Percentiles rank a stretch among this genome's conserved stretches.
These are phyloP conservation scores for Plebejus anna DNA, from an alignment of 2,888 invertebrate genomes.

Conservation along the genomic window DNA sequence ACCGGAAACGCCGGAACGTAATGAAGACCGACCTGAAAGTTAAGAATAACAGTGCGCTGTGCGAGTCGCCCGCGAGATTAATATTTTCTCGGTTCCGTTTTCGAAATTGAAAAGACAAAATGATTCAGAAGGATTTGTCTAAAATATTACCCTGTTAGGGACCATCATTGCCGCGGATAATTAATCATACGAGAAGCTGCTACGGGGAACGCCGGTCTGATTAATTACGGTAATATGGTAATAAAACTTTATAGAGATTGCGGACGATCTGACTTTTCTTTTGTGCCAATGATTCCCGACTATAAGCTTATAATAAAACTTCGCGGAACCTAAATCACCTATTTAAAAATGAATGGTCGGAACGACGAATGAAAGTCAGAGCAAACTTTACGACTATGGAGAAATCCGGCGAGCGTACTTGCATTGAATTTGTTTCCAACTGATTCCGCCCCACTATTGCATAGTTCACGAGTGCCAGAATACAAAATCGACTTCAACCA, in stretches of 20 bases:
- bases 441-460: constrained; percentile 55
- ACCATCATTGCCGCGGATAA: not conserved
- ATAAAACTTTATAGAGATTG: constrained; percentile 19
- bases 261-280: constrained; percentile 8
- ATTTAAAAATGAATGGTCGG: constrained; percentile 62
- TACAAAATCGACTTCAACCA: constrained; percentile 53
- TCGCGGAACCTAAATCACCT: constrained; percentile 59
- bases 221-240: constrained; percentile 20
- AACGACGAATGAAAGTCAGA: constrained; percentile 56
- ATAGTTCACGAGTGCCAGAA: constrained; percentile 58
- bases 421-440: constrained; percentile 62
- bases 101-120: constrained; percentile 29
- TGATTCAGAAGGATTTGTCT: constrained; percentile 15
- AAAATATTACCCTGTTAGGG: constrained; percentile 20
- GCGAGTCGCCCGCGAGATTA: constrained; percentile 50
- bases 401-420: constrained; percentile 49
- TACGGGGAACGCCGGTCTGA: not conserved
- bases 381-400: constrained; percentile 61
- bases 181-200: constrained; percentile 19
- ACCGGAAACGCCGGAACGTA: constrained; percentile 71
- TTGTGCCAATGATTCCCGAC: not conserved
- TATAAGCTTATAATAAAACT: constrained; percentile 43
- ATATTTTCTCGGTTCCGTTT: constrained; percentile 51
- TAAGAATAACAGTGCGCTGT: constrained; percentile 50
- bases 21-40: constrained; percentile 63